Conservation (phyloP, 2,888 invertebrate genomes). For the Muschampia staudingeri region DNA sequence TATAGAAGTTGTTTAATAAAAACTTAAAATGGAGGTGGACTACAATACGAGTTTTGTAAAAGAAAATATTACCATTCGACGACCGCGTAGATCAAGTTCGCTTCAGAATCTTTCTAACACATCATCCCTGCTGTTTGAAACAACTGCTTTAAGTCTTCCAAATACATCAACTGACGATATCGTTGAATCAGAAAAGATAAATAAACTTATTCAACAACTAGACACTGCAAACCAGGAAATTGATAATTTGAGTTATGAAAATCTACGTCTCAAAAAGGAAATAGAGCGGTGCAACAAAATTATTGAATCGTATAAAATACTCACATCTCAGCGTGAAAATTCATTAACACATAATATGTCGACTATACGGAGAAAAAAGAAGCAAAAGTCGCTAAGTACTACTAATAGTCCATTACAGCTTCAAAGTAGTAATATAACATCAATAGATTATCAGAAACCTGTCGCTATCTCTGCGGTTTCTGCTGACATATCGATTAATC, state of each 20-base stretch:
- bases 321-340: not conserved
- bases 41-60: not conserved
- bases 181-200: not conserved
- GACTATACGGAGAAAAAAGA: not conserved
- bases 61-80: not conserved
- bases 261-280: not conserved
- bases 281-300: not conserved
- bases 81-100: not conserved
- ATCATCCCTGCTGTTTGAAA: not conserved
- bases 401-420: not conserved
- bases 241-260: not conserved
- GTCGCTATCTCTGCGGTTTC: not conserved
- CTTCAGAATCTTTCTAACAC: not conserved
- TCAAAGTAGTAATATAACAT: not conserved
- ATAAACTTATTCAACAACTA: not conserved
- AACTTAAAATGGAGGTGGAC: not conserved
- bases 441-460: not conserved
- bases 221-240: not conserved
- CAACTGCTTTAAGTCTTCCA: not conserved
- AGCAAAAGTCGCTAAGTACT: not conserved
- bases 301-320: not conserved
- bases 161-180: not conserved
- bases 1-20: no score
- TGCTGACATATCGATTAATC: no score
- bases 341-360: not conserved